Evolutionary conservation across 2,113 vertebrate species (phyloP), one percentile per base, ranked within the genome.

Genomic region (Peromyscus leucopus): DNA sequence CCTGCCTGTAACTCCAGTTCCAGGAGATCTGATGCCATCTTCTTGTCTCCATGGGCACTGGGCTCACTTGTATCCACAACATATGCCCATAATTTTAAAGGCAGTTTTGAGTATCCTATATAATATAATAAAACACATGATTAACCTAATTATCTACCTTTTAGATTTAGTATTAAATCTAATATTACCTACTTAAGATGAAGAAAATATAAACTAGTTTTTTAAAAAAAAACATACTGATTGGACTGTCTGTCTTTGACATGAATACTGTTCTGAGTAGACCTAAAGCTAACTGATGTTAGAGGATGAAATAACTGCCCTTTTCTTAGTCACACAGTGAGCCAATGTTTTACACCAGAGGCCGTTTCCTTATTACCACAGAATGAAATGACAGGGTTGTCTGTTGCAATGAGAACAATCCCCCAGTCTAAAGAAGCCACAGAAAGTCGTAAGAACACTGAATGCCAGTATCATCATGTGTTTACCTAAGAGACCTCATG

Each of bases 301-400:
- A 17, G 36, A 61, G 6, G 19, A 65, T 0, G 3, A 61, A 71
- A 94, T 94, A 91, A 94, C 46, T 96, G 10, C 17, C 96, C 76
- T 96, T 96, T 94, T 57, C 94, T 96, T 78, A 93, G 93, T 94
- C 94, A 94, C 59, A 61, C 57, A 86, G 51, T 36, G 72, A 96
- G 82, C 95, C 61, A 51, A 26, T 92, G 85, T 96, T 69, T 91
- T 61, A 89, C 96, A 95, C 89, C 91, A 94, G 91, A 91, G 92
- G 46, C 67, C 46, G n/a, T 39, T 31, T 94, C 92, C 72, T 83
- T 36, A 46, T 89, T 89, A 92, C 92, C 96, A 95, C 95, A 95
- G 86, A 91, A 46, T n/a, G 15, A 88, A 97, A 97, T 97, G 92
- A 95, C 90, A 97, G 90, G 71, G 59, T 48, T 96, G 90, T 80